phyloP scores from a whole-genome alignment of 2,797 vertebrate genomes.

The Synaphobranchus kaupii region DNA sequence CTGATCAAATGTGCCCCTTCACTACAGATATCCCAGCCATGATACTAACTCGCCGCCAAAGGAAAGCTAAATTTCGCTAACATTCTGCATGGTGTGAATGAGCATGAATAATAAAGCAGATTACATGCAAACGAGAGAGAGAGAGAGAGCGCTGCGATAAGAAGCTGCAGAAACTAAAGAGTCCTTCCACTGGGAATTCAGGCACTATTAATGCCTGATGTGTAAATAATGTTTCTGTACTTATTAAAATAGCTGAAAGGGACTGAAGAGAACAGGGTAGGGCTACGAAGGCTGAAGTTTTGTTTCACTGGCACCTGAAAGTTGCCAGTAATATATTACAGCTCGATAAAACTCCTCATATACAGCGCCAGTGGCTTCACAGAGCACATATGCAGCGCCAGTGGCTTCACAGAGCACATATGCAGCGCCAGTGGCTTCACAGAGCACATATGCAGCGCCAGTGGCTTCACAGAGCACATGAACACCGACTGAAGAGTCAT shows the following conservation, averaged over 20 bases:
- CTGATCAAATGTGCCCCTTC: conserved; percentile 11
- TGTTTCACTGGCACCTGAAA: not conserved
- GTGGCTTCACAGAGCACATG: not conserved
- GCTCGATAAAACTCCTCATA: not conserved
- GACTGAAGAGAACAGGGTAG: not conserved
- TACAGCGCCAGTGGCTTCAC: not conserved
- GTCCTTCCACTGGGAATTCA: not conserved
- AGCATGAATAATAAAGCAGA: conserved; percentile 25
- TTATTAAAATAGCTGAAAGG: not conserved
- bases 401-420: not conserved
- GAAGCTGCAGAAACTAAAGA: not conserved
- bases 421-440: not conserved
- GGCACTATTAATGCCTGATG: not conserved
- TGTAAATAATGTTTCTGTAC: conserved; percentile 8
- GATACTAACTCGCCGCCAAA: not conserved
- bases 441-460: not conserved
- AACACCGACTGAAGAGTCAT: not conserved
- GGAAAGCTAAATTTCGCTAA: not conserved
- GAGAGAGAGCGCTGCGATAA: not conserved
- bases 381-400: not conserved
- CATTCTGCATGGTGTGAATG: not conserved
- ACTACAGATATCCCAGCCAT: not conserved
- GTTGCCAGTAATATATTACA: not conserved
- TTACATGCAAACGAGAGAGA: conserved; percentile 6
- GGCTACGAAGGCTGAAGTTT: not conserved